These are phyloP conservation scores for Podilymbus podiceps DNA, from an alignment of 2,113 vertebrate genomes.

Conservation along the genomic window DNA sequence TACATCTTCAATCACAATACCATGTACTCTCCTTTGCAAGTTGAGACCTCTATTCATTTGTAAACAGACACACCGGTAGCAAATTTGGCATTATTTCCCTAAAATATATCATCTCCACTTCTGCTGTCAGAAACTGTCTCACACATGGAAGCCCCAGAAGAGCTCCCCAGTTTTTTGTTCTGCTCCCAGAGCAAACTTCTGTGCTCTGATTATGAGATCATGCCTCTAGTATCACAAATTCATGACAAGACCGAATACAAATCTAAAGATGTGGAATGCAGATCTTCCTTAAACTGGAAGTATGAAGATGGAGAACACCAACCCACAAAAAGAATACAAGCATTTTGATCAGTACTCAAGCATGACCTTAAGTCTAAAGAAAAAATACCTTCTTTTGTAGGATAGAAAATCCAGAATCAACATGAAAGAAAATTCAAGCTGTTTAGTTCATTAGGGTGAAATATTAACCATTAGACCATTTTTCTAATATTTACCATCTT, in stretches of 20 bases:
- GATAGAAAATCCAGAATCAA: neutral
- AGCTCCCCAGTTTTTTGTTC: neutral
- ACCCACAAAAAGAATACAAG: neutral
- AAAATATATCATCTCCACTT: neutral
- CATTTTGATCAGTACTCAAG: neutral
- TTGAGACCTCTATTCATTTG: neutral
- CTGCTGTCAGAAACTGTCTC: neutral
- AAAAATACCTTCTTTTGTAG: neutral
- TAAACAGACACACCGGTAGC: neutral
- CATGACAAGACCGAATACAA: neutral
- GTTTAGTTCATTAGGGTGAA: neutral
- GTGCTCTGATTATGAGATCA: neutral
- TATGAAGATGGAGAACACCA: neutral
- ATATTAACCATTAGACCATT: neutral
- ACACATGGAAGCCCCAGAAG: neutral
- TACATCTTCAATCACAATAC: neutral
- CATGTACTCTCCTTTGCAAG: neutral
- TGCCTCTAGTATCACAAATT: neutral
- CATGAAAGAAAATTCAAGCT: neutral
- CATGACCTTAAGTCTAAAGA: neutral
- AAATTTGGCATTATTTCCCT: neutral
- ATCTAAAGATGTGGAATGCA: neutral
- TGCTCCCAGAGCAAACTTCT: neutral
- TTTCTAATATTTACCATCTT: slow-evolving; percentile 81
- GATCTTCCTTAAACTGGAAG: neutral